phyloP scores from a whole-genome alignment of 1,140 invertebrate genomes.

The Telenomus remus region DNA sequence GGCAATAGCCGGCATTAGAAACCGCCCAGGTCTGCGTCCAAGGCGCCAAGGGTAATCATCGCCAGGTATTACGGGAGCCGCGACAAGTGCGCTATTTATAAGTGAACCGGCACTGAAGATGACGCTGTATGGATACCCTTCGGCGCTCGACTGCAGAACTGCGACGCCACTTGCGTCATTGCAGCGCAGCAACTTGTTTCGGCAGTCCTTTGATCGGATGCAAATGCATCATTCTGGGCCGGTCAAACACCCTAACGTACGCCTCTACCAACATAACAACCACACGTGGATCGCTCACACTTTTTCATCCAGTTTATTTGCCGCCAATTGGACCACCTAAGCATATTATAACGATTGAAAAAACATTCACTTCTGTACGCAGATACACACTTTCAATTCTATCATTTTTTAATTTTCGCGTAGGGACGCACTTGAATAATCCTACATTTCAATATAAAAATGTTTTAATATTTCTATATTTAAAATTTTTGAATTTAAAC shows the following conservation, averaged over 20 bases:
- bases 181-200: constrained; percentile 21
- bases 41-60: constrained; percentile 63
- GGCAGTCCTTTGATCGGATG: constrained; percentile 23
- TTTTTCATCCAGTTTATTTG: constrained; percentile 1
- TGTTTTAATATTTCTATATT: no score
- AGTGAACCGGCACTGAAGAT: no score
- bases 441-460: no score
- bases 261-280: no score
- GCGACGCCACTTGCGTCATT: constrained; percentile 19
- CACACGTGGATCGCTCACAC: background rate
- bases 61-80: constrained; percentile 60
- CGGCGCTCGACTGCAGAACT: constrained; percentile 16
- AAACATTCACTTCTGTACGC: no score
- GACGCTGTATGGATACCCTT: constrained; percentile 20
- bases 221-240: background rate
- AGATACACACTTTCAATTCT: no score
- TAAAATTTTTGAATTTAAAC: no score
- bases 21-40: constrained; percentile 30
- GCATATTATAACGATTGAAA: background rate
- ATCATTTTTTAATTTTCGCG: no score
- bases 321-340: constrained; percentile 7
- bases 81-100: constrained; percentile 64
- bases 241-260: no score
- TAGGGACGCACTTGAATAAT: no score
- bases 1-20: constrained; percentile 59